Conservation (phyloP, 2,888 invertebrate species). For the Nemotelus nigrinus region DNA sequence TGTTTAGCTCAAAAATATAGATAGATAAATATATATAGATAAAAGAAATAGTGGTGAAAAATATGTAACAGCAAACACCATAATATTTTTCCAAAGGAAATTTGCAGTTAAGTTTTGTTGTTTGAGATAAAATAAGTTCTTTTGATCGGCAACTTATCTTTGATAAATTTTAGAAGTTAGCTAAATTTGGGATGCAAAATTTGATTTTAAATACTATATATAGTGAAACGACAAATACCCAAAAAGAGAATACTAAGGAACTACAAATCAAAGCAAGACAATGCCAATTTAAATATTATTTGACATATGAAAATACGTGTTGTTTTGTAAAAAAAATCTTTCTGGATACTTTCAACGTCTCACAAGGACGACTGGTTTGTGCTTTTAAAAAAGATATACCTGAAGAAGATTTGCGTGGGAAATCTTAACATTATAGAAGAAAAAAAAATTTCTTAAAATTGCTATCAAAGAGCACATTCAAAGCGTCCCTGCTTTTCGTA, state of each 20-base stretch:
- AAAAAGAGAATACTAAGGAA: too few relatives aligned
- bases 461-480: neutral
- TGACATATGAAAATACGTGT: too few relatives aligned
- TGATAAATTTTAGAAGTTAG: too few relatives aligned
- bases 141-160: neutral
- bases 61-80: too few relatives aligned
- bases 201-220: neutral
- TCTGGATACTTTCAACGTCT: too few relatives aligned
- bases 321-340: neutral
- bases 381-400: neutral
- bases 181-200: neutral
- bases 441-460: neutral
- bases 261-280: too few relatives aligned
- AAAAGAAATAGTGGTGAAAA: too few relatives aligned
- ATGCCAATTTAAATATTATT: too few relatives aligned
- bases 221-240: too few relatives aligned
- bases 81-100: neutral
- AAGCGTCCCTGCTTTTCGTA: neutral
- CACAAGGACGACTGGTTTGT: neutral
- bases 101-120: neutral
- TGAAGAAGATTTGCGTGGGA: neutral
- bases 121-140: neutral
- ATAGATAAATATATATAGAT: too few relatives aligned
- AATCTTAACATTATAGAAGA: neutral
- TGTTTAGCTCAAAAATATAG: too few relatives aligned